Evolutionary conservation across 2,797 vertebrate genomes (phyloP).

Genomic region (Taeniopygia guttata): DNA sequence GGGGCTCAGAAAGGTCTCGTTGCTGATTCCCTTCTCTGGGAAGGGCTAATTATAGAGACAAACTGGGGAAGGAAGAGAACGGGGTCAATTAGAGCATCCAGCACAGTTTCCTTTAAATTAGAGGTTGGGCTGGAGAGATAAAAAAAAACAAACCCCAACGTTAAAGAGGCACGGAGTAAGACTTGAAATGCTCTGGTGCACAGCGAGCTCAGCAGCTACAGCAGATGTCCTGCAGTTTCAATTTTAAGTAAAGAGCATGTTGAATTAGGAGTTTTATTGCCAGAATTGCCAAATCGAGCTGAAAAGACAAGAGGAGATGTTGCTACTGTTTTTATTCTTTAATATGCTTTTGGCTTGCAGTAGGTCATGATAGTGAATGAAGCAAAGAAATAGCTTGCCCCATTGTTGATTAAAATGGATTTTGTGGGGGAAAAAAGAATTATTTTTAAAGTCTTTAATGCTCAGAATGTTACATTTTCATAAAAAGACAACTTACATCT

Average conservation of each 20-base stretch:
- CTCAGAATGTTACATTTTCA: not conserved
- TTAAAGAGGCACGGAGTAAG: not conserved
- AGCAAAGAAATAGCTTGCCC: not conserved
- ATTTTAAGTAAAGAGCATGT: not conserved
- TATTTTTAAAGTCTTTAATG: not conserved
- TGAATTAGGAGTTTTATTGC: not conserved
- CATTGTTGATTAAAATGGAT: not conserved
- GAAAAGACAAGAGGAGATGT: not conserved
- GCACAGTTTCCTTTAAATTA: constrained; percentile 73
- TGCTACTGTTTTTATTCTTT: not conserved
- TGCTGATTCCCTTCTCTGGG: constrained; percentile 64
- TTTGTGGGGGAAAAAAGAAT: not conserved
- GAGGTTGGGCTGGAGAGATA: constrained; percentile 55
- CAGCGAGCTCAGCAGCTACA: not conserved
- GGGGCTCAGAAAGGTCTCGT: constrained; percentile 46
- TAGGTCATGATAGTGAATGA: not conserved
- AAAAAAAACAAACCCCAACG: not conserved
- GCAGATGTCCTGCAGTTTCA: not conserved
- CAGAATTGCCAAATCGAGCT: not conserved
- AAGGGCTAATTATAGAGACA: constrained; percentile 73
- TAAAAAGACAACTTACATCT: not conserved
- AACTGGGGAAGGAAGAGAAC: constrained; percentile 70
- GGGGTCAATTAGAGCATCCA: constrained; percentile 68
- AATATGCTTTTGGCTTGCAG: not conserved
- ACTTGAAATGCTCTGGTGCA: not conserved